Base-by-base conservation (phyloP, 2,888 invertebrate species). In the Clivina fossor region DNA sequence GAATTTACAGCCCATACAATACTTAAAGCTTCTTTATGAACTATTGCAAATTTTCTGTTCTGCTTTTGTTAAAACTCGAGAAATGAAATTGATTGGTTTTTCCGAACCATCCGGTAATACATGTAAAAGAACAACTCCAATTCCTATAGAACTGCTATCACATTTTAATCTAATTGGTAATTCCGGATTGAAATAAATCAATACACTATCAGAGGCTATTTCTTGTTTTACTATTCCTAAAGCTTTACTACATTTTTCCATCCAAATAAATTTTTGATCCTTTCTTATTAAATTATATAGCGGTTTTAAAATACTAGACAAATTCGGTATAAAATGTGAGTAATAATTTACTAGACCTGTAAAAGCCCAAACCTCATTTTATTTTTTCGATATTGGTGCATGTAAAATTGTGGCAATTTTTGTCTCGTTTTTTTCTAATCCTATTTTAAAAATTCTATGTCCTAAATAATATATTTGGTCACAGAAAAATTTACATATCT, bases 1-100 rank as follows among this genome's bases (percentile, higher is more conserved):
- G 61, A 70, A 70, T 24, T 64, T 2, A 66, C 61, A 1, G 63
- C 66, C 61, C 63, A 70, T 48, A 60, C 64, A 59, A 70, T 69
- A 13, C 67, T 66, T 41, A 68, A 59, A 1, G 68, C 68, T 55
- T 69, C 68, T 30, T 61, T 63, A 53, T 68, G 65, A 4, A 68
- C 65, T 0, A 64, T 61, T 1, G 65, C 64, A 56, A 68, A 66
- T 19, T 62, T 63, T 66, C 35, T 64, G 63, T 53, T 69, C 68
- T 5, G 66, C 61, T 26, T 58, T 53, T 1, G 57, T 59, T 13
- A 67, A 58, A 3, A 62, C 59, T 56, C 64, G 53, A 0, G 65
- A 69, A 5, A 63, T 64, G 55, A 64, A 68, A 57, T 58, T 32
- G 19, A 69, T 65, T 4, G 67, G 65, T 47, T 60, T 65, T 24